Evolutionary conservation across 2,797 vertebrate genomes (phyloP), one percentile per base, ranked within the genome.

Genomic region (Ctenochaetus hawaiiensis): DNA sequence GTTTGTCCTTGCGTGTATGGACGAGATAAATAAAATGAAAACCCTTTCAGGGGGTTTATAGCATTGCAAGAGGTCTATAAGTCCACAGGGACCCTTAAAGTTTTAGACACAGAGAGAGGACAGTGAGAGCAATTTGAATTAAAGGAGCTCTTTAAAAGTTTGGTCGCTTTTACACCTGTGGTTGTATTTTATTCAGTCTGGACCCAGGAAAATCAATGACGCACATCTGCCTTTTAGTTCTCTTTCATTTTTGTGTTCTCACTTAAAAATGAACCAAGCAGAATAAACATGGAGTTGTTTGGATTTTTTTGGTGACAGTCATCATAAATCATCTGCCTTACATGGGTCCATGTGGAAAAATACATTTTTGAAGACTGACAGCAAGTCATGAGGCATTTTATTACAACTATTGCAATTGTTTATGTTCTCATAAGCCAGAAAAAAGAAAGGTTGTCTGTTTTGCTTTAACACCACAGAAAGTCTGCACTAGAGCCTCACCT

Each of bases 91-190:
- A 52, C 22, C 20, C 20, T 22, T 13, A 12, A 37, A 58, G 47
- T 45, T 57, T 53, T 67, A 64, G 67, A 61, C 18, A 67, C 12
- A 67, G 39, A 76, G n/a, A 30, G n/a, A 57, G 34, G 41, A 3
- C 49, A 37, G 16, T 34, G 39, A 37, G 48, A 13, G 6, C 2
- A 47, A 8, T 65, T 51, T 22, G 52, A 18, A 37, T 56, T 41
- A 61, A 20, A 45, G 30, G 5, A 45, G 23, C 14, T 63, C 39
- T 59, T 78, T 60, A 18, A 20, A 54, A 48, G 17, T 22, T 44
- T 26, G 44, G 44, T n/a, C 2, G 23, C 16, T 49, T 71, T 53
- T 23, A n/a, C 58, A 48, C 61, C 20, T 45, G 22, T 12, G 11
- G 23, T 34, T 18, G 30, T 23, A 34, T 30, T 48, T 39, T 3